These are phyloP conservation scores for Petrocephalus schoutedeni DNA, from an alignment of 2,797 vertebrate genomes.

Conservation along the genomic window DNA sequence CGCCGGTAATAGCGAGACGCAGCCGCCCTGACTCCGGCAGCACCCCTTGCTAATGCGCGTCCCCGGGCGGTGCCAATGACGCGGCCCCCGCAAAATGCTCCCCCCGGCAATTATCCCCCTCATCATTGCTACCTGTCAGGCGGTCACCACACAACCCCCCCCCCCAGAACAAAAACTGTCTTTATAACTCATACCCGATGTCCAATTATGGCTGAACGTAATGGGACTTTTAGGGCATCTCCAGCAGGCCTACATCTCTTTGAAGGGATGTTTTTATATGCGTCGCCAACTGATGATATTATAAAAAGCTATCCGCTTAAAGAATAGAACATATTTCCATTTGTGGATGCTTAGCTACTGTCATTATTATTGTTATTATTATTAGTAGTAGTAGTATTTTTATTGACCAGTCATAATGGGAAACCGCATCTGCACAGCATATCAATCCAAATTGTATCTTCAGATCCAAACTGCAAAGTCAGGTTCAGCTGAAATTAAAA, in stretches of 20 bases:
- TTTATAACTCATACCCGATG: background rate
- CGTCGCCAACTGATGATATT: background rate
- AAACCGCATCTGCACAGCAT: constrained; percentile 51
- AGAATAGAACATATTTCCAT: constrained; percentile 20
- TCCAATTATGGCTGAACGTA: background rate
- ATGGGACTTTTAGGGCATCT: background rate
- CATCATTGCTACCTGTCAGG: background rate
- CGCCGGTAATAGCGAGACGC: background rate
- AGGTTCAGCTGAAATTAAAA: background rate
- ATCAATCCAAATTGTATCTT: background rate
- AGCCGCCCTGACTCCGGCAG: background rate
- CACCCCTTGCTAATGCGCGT: background rate
- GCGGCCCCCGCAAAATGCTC: background rate
- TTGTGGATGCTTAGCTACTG: background rate
- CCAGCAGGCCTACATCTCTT: background rate
- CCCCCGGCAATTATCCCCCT: background rate
- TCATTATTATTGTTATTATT: background rate
- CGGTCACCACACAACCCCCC: background rate
- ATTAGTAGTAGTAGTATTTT: background rate
- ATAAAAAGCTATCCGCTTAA: constrained; percentile 10
- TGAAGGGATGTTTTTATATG: background rate
- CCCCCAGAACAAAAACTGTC: background rate
- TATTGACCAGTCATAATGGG: constrained; percentile 61
- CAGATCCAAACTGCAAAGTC: background rate
- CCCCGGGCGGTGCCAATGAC: background rate